phyloP scores from a whole-genome alignment of 2,888 invertebrate genomes.

The Agrochola lota region DNA sequence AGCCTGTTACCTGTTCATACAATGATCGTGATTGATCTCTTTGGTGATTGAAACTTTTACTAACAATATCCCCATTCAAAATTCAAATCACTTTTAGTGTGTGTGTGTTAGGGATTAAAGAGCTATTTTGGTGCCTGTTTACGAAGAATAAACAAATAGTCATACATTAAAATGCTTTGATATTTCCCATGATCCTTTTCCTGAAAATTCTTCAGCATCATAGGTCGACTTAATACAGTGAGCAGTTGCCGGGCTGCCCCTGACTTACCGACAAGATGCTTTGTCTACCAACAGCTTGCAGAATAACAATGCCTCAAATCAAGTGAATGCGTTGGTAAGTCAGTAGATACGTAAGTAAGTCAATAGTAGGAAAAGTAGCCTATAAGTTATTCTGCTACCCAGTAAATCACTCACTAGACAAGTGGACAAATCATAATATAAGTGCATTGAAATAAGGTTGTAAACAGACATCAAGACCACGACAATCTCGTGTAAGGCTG shows the following conservation, averaged over 20 bases:
- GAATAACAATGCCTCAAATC: not conserved
- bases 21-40: no score
- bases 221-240: not conserved
- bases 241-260: not conserved
- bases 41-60: no score
- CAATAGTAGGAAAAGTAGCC: not conserved
- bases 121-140: no score
- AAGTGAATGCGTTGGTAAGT: not conserved
- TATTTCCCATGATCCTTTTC: not conserved
- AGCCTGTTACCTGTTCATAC: no score
- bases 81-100: no score
- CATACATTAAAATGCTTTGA: not conserved
- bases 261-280: not conserved
- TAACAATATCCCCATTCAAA: no score
- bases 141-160: no score
- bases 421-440: not conserved
- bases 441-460: conserved; percentile 50
- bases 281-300: not conserved
- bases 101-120: no score
- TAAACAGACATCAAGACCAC: conserved; percentile 50
- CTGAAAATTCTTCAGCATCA: not conserved
- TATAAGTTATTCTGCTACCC: no score
- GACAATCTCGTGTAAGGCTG: conserved; percentile 50
- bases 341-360: no score
- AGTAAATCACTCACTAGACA: not conserved